These are phyloP conservation scores for Isoperla grammatica DNA, from an alignment of 2,888 invertebrate genomes.

Conservation along the genomic window DNA sequence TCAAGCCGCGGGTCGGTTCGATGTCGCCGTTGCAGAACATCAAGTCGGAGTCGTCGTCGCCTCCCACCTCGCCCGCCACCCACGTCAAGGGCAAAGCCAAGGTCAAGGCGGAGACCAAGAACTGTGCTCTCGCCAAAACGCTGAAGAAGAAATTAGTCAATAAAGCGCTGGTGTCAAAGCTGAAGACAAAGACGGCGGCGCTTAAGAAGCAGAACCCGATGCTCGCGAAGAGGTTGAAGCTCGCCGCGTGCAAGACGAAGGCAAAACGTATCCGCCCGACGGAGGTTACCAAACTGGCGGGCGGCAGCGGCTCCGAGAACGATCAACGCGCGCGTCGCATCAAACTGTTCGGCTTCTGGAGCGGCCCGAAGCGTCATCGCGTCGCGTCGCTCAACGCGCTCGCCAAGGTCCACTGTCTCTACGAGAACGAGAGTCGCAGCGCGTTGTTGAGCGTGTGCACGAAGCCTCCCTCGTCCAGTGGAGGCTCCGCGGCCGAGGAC, in stretches of 20 bases:
- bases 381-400: conserved; percentile 85
- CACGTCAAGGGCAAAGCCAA: conserved; percentile 30
- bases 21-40: background rate
- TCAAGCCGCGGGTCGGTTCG: conserved; percentile 15
- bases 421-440: conserved; percentile 70
- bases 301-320: conserved; percentile 30
- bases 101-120: conserved; percentile 36
- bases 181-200: background rate
- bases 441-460: conserved; percentile 24
- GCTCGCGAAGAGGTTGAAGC: background rate
- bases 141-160: background rate
- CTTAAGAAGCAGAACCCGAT: background rate
- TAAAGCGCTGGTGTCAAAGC: background rate
- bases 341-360: conserved; percentile 63
- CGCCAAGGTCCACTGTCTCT: conserved; percentile 85
- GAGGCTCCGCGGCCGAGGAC: conserved; percentile 22
- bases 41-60: conserved; percentile 7
- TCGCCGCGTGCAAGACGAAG: background rate
- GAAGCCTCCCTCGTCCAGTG: conserved; percentile 29
- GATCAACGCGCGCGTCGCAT: conserved; percentile 43
- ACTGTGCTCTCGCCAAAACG: conserved; percentile 29
- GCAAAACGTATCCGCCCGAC: conserved; percentile 7
- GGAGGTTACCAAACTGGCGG: conserved; percentile 32
- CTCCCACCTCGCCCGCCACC: background rate
- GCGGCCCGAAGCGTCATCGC: conserved; percentile 73